phyloP scores from a whole-genome alignment of 2,797 vertebrate species.

The Hoplostethus mediterraneus region DNA sequence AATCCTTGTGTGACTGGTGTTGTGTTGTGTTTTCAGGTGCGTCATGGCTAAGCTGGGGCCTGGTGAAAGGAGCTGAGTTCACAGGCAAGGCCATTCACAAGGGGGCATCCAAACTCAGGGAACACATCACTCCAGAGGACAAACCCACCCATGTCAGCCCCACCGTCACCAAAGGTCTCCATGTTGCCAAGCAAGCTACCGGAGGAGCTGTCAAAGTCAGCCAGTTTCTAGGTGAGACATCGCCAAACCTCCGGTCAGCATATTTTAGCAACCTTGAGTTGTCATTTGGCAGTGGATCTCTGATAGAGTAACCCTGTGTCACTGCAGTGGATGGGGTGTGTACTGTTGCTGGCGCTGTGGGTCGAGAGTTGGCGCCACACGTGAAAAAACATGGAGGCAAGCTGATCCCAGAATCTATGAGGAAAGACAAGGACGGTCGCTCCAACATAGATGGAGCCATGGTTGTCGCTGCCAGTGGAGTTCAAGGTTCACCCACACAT shows the following conservation, averaged over 20 bases:
- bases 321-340: slow-evolving; percentile 94
- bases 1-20: not conserved
- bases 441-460: slow-evolving; percentile 95
- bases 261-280: slow-evolving; percentile 15
- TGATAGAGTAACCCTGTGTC: slow-evolving; percentile 46
- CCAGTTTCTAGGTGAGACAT: slow-evolving; percentile 92
- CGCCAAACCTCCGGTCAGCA: slow-evolving; percentile 12
- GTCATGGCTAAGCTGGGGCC: slow-evolving; percentile 97
- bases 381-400: slow-evolving; percentile 97
- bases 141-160: slow-evolving; percentile 93
- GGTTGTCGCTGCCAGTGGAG: slow-evolving; percentile 96
- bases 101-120: slow-evolving; percentile 94
- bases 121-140: slow-evolving; percentile 97
- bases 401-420: slow-evolving; percentile 96
- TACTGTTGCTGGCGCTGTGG: slow-evolving; percentile 90
- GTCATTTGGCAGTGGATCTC: slow-evolving; percentile 27
- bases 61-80: slow-evolving; percentile 96
- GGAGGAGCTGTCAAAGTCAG: slow-evolving; percentile 98
- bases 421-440: slow-evolving; percentile 94
- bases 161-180: slow-evolving; percentile 90
- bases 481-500: slow-evolving; percentile 89
- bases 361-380: slow-evolving; percentile 93
- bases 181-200: slow-evolving; percentile 96
- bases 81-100: slow-evolving; percentile 97
- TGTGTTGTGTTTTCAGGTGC: slow-evolving; percentile 85